Evolutionary conservation across 2,113 vertebrate genomes (phyloP).

Genomic region (Pterocles gutturalis): DNA sequence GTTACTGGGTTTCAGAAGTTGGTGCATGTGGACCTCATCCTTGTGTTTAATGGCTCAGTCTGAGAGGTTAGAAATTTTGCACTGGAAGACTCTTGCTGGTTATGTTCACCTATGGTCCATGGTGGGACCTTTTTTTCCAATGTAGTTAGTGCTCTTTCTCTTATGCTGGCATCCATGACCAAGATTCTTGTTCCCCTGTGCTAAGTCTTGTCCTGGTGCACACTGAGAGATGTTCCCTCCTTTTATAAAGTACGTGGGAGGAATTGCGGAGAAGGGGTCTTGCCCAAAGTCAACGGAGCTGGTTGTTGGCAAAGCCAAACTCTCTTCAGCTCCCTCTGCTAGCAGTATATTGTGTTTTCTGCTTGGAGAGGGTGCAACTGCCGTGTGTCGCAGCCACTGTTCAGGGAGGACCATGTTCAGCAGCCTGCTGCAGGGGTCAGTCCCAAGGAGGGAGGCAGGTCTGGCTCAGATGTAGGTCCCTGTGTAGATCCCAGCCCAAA

Average conservation of each 20-base stretch:
- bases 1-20: not conserved
- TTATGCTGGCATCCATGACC: accelerated
- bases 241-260: accelerated
- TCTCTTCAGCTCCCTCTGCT: not conserved
- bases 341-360: not conserved
- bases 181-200: not conserved
- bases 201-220: not conserved
- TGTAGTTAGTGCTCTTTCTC: not conserved
- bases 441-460: not conserved
- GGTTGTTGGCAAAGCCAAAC: not conserved
- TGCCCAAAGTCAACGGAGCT: not conserved
- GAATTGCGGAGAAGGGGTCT: not conserved
- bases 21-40: accelerated
- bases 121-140: not conserved
- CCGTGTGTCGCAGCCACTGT: not conserved
- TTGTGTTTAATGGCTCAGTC: not conserved
- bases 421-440: not conserved
- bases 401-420: not conserved
- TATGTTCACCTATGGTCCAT: not conserved
- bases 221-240: accelerated
- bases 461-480: not conserved
- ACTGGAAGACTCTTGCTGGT: not conserved
- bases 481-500: accelerated
- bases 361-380: not conserved
- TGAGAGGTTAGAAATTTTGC: not conserved